Evolutionary conservation across 2,888 invertebrate genomes (phyloP).

Genomic region (Plutella xylostella): DNA sequence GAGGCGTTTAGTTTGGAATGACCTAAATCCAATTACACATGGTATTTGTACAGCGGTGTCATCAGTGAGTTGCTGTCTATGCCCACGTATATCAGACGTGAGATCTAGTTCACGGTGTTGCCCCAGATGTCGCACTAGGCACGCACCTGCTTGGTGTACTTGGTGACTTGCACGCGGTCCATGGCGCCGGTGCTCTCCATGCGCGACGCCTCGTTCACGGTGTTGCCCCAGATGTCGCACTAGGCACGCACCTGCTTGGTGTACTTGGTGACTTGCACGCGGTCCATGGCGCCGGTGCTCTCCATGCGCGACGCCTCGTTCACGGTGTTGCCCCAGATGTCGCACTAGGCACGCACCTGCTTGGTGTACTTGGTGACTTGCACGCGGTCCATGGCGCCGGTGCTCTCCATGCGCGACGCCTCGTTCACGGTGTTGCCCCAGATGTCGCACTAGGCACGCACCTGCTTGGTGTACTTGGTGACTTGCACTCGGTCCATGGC

Average conservation of each 20-base stretch:
- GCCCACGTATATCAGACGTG: no score
- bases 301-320: slow-evolving; percentile 99
- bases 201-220: slow-evolving; percentile 95
- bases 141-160: slow-evolving; percentile 83
- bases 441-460: slow-evolving; percentile 93
- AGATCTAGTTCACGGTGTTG: no score
- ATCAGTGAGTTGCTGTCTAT: no score
- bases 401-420: slow-evolving; percentile 97
- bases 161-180: slow-evolving; percentile 91
- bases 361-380: slow-evolving; percentile 90
- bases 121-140: no score
- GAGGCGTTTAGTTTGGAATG: background rate
- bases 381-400: slow-evolving; percentile 88
- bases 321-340: slow-evolving; percentile 97
- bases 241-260: slow-evolving; percentile 86
- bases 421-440: slow-evolving; percentile 99
- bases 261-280: slow-evolving; percentile 89
- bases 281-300: slow-evolving; percentile 88
- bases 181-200: slow-evolving; percentile 95
- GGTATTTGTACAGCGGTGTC: no score
- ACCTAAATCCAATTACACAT: no score
- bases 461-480: slow-evolving; percentile 83
- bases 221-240: slow-evolving; percentile 98
- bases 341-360: slow-evolving; percentile 88
- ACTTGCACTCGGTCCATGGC: slow-evolving; percentile 91